phyloP scores from a whole-genome alignment of 2,113 vertebrate species.

The Psittacula cyanocephala region DNA sequence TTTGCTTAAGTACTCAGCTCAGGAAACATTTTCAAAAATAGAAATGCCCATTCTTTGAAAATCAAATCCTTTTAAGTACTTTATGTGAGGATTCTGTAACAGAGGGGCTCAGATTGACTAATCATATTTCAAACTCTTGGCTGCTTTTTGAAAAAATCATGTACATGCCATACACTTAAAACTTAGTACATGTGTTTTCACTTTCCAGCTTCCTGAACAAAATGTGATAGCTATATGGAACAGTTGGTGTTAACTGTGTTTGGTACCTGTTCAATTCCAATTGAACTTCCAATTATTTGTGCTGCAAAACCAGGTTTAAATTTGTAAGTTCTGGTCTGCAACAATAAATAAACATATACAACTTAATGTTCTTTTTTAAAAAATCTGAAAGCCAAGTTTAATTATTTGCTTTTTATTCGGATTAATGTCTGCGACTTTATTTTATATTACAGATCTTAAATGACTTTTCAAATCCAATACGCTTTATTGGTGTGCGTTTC shows the following conservation, averaged over 20 bases:
- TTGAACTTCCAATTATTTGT: background rate
- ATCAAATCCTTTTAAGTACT: background rate
- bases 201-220: conserved; percentile 30
- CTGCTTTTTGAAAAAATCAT: conserved; percentile 10
- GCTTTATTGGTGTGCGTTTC: background rate
- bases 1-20: background rate
- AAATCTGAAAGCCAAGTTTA: background rate
- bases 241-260: background rate
- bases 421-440: background rate
- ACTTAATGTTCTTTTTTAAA: background rate
- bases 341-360: background rate
- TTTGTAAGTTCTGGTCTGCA: background rate
- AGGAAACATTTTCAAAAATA: background rate
- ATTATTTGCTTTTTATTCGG: background rate
- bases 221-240: conserved; percentile 6
- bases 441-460: background rate
- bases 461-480: background rate
- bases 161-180: conserved; percentile 11
- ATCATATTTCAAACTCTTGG: background rate
- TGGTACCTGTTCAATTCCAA: background rate
- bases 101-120: background rate
- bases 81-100: background rate
- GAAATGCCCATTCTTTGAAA: background rate
- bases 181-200: conserved; percentile 27
- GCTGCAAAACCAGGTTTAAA: background rate